Percentiles rank a stretch among this genome's conserved stretches.
phyloP scores from a whole-genome alignment of 2,888 invertebrate species.

The Adineta ricciae region DNA sequence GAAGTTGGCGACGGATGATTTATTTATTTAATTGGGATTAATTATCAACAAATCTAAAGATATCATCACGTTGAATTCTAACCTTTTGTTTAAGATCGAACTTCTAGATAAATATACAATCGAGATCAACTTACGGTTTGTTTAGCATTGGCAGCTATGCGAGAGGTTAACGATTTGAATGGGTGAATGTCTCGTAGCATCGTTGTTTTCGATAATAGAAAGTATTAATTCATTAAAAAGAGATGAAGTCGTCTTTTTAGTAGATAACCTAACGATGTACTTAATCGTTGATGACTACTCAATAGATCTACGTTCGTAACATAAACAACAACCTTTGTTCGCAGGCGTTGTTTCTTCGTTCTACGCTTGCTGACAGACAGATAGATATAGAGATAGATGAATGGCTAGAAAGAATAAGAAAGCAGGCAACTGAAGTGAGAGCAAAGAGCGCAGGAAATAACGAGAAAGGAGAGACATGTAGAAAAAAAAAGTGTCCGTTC shows the following conservation, averaged over 20 bases:
- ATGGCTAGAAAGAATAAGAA: not conserved
- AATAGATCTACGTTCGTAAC: not conserved
- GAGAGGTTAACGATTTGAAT: conserved; percentile 5
- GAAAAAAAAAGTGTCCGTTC: not conserved
- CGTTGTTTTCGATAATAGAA: not conserved
- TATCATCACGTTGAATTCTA: not conserved
- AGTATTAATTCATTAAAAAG: not conserved
- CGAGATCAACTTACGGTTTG: conserved; percentile 6
- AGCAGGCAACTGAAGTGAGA: not conserved
- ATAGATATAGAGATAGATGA: not conserved
- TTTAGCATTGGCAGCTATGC: conserved; percentile 1
- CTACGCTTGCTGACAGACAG: not conserved
- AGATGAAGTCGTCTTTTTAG: not conserved
- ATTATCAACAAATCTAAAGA: not conserved
- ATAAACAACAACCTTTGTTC: not conserved
- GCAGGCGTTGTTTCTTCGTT: not conserved
- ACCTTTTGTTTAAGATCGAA: not conserved
- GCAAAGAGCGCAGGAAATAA: not conserved
- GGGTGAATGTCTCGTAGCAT: conserved; percentile 15
- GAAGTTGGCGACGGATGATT: no score
- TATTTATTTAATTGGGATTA: not conserved
- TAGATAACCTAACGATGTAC: not conserved
- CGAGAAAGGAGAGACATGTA: not conserved
- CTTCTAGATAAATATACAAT: not conserved
- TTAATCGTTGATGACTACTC: not conserved